These are phyloP conservation scores for Eupeodes luniger DNA, from an alignment of 2,888 invertebrate genomes.

Conservation along the genomic window DNA sequence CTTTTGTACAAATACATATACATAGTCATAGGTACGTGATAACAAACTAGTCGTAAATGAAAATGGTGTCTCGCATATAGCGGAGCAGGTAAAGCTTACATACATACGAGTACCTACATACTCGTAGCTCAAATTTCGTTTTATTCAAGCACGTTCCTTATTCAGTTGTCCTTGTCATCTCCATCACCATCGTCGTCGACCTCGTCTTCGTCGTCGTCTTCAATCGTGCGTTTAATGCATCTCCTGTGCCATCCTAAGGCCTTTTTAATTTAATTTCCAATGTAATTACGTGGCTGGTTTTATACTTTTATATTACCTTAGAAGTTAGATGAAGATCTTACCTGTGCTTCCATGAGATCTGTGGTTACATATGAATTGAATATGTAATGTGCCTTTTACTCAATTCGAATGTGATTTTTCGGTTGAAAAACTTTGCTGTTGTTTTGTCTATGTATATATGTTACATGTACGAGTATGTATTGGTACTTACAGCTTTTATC, in stretches of 20 bases:
- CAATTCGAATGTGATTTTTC: slow-evolving; percentile 54
- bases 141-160: slow-evolving; percentile 49
- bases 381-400: slow-evolving; percentile 10
- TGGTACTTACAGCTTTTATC: neutral
- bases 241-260: slow-evolving; percentile 8
- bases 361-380: neutral
- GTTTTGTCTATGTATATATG: neutral
- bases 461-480: neutral
- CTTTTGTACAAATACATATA: too few species aligned
- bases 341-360: neutral
- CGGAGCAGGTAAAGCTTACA: slow-evolving; percentile 1
- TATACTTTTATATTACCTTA: neutral
- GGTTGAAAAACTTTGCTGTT: slow-evolving; percentile 41
- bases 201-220: slow-evolving; percentile 35
- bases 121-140: slow-evolving; percentile 20
- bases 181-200: slow-evolving; percentile 1
- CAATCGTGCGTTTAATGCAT: slow-evolving; percentile 24
- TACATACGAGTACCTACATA: too few species aligned
- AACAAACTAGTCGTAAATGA: neutral
- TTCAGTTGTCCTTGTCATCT: slow-evolving; percentile 24
- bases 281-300: slow-evolving; percentile 69
- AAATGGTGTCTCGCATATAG: slow-evolving; percentile 26
- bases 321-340: slow-evolving; percentile 44
- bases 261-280: slow-evolving; percentile 68
- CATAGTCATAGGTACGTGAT: too few species aligned